Evolutionary conservation across 2,888 invertebrate genomes (phyloP).

Genomic region (Lobophora halterata): DNA sequence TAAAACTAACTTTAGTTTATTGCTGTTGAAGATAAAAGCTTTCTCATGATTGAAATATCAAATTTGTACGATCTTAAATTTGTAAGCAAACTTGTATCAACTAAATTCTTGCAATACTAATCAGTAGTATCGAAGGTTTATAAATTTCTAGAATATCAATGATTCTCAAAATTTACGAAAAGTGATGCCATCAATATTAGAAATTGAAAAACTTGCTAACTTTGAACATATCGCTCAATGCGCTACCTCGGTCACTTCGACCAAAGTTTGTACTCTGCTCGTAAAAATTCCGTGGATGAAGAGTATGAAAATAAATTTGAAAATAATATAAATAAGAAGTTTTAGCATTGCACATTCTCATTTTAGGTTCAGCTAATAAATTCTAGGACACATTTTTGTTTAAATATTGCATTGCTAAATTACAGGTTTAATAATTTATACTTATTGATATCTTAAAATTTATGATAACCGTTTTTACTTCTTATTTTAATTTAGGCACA

Average conservation of each 20-base stretch:
- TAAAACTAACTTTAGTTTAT: slow-evolving; percentile 3
- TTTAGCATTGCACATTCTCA: slow-evolving; percentile 79
- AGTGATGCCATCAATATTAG: slow-evolving; percentile 8
- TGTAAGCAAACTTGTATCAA: neutral
- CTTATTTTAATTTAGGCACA: too few species aligned
- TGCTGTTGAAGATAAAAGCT: slow-evolving; percentile 7
- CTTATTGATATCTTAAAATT: too few species aligned
- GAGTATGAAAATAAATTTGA: slow-evolving; percentile 69
- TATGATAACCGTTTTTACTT: too few species aligned
- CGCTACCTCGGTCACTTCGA: slow-evolving; percentile 47
- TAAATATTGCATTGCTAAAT: too few species aligned
- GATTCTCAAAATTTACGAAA: too few species aligned
- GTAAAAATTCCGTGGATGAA: slow-evolving; percentile 65
- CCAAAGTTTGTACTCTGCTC: slow-evolving; percentile 62
- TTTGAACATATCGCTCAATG: slow-evolving; percentile 50
- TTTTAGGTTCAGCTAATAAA: slow-evolving; percentile 69
- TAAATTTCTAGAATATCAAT: too few species aligned
- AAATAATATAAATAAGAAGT: slow-evolving; percentile 72
- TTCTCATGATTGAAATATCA: slow-evolving; percentile 4
- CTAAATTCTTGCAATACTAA: too few species aligned
- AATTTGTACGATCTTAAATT: neutral
- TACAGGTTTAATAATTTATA: too few species aligned
- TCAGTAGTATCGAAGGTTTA: too few species aligned
- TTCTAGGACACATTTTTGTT: slow-evolving; percentile 65
- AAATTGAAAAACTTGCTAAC: slow-evolving; percentile 25